Evolutionary conservation across 2,888 invertebrate genomes (phyloP).

Genomic region (Andricus quercusramuli): DNA sequence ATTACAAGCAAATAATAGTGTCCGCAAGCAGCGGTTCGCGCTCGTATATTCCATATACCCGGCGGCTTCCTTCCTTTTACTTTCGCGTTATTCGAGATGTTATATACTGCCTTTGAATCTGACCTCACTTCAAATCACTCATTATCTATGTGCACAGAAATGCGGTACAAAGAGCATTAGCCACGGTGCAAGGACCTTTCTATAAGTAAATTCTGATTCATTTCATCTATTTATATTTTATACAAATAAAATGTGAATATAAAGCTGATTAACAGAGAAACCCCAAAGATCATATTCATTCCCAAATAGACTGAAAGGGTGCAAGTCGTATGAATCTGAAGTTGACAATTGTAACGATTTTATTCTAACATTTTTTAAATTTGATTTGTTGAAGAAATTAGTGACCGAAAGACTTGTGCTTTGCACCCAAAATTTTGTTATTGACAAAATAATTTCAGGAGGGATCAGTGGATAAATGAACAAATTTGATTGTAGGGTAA

Average conservation of each 20-base stretch:
- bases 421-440: too few species aligned
- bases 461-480: too few species aligned
- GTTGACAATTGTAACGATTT: too few species aligned
- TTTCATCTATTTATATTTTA: not conserved
- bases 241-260: not conserved
- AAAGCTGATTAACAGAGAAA: not conserved
- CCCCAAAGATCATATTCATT: too few species aligned
- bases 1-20: constrained; percentile 70
- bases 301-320: too few species aligned
- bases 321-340: too few species aligned
- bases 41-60: constrained; percentile 41
- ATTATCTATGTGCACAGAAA: constrained; percentile 15
- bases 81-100: constrained; percentile 30
- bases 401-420: too few species aligned
- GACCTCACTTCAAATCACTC: constrained; percentile 14
- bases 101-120: constrained; percentile 18
- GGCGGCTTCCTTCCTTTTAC: constrained; percentile 44
- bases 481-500: too few species aligned
- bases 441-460: too few species aligned
- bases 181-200: not conserved
- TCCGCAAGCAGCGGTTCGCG: constrained; percentile 46
- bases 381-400: too few species aligned
- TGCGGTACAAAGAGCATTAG: not conserved
- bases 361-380: too few species aligned
- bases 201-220: not conserved